A percentile compares a stretch with the other conserved stretches of the same genome.
Conservation (phyloP, 2,797 vertebrate species). For the Phoxinus dragarum region DNA sequence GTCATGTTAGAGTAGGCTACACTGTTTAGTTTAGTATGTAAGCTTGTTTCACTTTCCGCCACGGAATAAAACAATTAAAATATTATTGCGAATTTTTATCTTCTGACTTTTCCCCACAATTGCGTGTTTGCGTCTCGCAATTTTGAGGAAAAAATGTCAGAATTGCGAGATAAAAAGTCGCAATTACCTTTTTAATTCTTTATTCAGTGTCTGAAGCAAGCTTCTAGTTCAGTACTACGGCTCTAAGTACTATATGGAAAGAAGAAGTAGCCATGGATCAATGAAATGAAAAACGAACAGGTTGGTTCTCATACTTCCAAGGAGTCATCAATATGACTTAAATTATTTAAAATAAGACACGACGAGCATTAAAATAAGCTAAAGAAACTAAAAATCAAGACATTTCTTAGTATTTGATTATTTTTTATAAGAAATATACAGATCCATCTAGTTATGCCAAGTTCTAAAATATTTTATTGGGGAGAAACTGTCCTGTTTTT, state of each 20-base stretch:
- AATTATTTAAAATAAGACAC: not conserved
- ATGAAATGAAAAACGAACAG: not conserved
- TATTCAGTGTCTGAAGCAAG: no score
- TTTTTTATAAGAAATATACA: not conserved
- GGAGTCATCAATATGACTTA: not conserved
- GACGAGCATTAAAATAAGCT: not conserved
- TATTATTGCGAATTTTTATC: no score
- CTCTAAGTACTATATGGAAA: not conserved
- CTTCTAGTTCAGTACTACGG: not conserved
- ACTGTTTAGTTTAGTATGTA: no score
- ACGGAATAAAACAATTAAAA: no score
- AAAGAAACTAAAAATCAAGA: not conserved
- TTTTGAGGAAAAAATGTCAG: no score
- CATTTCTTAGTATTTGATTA: not conserved
- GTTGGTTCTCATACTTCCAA: not conserved
- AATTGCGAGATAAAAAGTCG: no score
- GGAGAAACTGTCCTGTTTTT: not conserved
- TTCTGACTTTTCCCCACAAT: no score
- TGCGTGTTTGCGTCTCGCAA: no score
- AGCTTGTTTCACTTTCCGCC: no score
- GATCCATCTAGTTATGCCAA: not conserved
- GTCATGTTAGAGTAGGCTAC: not conserved
- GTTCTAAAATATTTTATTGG: not conserved
- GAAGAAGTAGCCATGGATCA: not conserved
- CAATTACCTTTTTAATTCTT: no score